These are phyloP conservation scores for Schizotus pectinicornis DNA, from an alignment of 2,888 invertebrate species.

Conservation along the genomic window DNA sequence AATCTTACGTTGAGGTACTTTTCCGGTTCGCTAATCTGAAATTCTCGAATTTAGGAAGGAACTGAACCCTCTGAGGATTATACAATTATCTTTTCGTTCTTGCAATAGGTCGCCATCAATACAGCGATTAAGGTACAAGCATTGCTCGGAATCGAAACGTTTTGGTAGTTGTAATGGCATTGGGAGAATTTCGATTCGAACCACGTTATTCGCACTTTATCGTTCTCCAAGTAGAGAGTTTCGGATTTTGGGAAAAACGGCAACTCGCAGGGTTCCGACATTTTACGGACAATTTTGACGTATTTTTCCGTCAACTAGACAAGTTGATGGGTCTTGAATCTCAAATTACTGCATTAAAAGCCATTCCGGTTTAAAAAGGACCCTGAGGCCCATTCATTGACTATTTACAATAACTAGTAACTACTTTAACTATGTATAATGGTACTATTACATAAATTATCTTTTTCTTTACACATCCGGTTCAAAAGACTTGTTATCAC, in stretches of 20 bases:
- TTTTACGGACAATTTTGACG: slow-evolving; percentile 27
- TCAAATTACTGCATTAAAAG: background rate
- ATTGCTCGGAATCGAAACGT: slow-evolving; percentile 61
- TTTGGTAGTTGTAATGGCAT: slow-evolving; percentile 62
- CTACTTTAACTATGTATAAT: too few species aligned
- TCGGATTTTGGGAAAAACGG: slow-evolving; percentile 56
- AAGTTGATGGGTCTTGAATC: background rate
- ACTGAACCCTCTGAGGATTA: background rate
- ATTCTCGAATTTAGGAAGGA: slow-evolving; percentile 1
- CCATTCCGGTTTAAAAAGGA: too few species aligned
- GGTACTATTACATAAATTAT: too few species aligned
- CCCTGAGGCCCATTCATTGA: too few species aligned
- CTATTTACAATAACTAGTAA: too few species aligned
- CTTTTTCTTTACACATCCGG: too few species aligned
- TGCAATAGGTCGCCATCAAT: slow-evolving; percentile 61
- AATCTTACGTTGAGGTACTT: slow-evolving; percentile 46
- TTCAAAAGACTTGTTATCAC: too few species aligned
- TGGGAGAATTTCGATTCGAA: slow-evolving; percentile 66
- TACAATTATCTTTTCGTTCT: slow-evolving; percentile 49
- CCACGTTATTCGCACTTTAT: slow-evolving; percentile 58
- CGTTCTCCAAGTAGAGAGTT: slow-evolving; percentile 44
- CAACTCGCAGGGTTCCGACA: slow-evolving; percentile 33
- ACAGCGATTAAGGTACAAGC: slow-evolving; percentile 69
- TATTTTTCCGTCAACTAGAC: slow-evolving; percentile 7
- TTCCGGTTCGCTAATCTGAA: slow-evolving; percentile 41